phyloP scores from a whole-genome alignment of 1,140 invertebrate genomes.

The Drosophila varians region DNA sequence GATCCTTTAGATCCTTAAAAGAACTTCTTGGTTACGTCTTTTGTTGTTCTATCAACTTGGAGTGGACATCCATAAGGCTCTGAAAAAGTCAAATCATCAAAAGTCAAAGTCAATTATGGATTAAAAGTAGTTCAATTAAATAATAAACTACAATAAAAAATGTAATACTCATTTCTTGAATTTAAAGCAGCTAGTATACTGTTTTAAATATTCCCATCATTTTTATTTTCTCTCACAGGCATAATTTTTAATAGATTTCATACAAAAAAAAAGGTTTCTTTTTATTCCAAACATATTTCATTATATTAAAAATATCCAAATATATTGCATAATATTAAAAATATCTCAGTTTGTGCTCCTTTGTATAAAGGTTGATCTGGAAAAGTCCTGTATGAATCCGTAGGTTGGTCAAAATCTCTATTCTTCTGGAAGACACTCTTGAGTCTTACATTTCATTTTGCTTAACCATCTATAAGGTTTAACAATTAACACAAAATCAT shows the following conservation, averaged over 20 bases:
- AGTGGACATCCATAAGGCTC: slow-evolving; percentile 78
- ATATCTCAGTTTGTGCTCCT: background rate
- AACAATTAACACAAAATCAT: background rate
- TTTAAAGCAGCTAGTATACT: background rate
- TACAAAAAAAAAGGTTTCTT: too few relatives aligned
- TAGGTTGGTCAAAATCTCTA: background rate
- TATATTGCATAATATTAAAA: too few relatives aligned
- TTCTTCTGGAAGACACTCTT: background rate
- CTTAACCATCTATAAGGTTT: background rate
- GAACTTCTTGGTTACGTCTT: slow-evolving; percentile 19
- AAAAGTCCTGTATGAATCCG: background rate
- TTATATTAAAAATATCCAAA: too few relatives aligned
- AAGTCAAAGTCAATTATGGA: too few relatives aligned
- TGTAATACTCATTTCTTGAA: background rate
- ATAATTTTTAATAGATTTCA: background rate
- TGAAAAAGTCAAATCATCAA: slow-evolving; percentile 41
- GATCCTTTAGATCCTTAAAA: background rate
- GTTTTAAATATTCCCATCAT: background rate
- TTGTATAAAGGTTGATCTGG: background rate
- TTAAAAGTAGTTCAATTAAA: background rate
- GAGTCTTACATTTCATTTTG: background rate
- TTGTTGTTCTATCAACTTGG: slow-evolving; percentile 72
- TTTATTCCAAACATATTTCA: too few relatives aligned
- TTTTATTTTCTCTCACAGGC: background rate
- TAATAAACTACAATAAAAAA: background rate